phyloP scores from a whole-genome alignment of 2,888 invertebrate species.

The Leucozona laternaria region DNA sequence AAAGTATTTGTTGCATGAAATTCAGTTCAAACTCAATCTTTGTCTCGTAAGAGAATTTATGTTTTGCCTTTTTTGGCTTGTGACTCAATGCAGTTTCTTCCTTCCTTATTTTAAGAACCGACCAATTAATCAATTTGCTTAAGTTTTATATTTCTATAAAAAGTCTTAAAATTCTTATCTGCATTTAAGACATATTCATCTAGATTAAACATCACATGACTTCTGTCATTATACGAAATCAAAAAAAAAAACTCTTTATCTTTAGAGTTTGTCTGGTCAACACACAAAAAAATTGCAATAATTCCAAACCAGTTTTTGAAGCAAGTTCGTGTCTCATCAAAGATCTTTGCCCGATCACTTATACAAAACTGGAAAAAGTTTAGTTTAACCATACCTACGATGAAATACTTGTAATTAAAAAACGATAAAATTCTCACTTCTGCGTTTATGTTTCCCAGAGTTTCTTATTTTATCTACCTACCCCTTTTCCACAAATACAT shows the following conservation, averaged over 20 bases:
- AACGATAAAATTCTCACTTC: conserved; percentile 52
- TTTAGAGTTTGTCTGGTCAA: not conserved
- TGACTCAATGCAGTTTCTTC: not conserved
- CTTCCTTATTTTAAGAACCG: not conserved
- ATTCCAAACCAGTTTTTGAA: conserved; percentile 19
- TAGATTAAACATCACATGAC: not conserved
- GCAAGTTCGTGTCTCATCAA: not conserved
- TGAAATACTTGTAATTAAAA: conserved; percentile 58
- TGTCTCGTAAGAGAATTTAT: too few relatives aligned
- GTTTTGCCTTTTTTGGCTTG: too few relatives aligned
- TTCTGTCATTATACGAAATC: not conserved
- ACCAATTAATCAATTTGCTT: not conserved
- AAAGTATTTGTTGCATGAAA: too few relatives aligned
- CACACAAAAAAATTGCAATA: not conserved
- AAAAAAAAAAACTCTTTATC: not conserved
- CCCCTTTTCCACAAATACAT: not conserved
- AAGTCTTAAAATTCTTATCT: not conserved
- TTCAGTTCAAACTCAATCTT: too few relatives aligned
- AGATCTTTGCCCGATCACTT: not conserved
- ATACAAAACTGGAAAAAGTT: not conserved
- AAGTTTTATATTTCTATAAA: not conserved
- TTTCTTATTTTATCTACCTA: conserved; percentile 44
- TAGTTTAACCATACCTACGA: not conserved
- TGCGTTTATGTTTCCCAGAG: conserved; percentile 55
- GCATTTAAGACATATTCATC: not conserved